Percentiles rank a stretch among this genome's conserved stretches.
phyloP scores from a whole-genome alignment of 2,797 vertebrate genomes.

The Nannoperca obscura region DNA sequence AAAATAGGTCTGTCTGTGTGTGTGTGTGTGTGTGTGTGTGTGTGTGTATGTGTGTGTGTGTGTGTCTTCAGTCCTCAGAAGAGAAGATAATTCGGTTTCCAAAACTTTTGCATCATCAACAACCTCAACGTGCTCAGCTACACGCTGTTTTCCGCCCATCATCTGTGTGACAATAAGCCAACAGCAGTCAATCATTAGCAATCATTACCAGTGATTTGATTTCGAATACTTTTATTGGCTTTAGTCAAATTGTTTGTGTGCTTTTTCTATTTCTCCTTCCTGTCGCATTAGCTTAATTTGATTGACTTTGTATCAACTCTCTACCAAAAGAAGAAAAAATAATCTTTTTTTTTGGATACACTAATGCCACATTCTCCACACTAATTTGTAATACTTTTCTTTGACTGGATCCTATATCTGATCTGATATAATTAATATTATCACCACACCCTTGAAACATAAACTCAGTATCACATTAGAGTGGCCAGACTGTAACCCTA shows the following conservation, averaged over 20 bases:
- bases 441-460: not conserved
- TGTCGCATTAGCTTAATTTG: not conserved
- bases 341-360: not conserved
- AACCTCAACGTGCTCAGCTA: not conserved
- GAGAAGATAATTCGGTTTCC: constrained; percentile 29
- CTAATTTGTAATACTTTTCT: not conserved
- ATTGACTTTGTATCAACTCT: not conserved
- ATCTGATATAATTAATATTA: not conserved
- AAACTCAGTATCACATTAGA: not conserved
- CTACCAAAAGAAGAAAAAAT: not conserved
- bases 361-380: not conserved
- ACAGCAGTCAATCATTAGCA: not conserved
- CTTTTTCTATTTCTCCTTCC: not conserved
- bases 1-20: not conserved
- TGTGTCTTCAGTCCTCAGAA: not conserved
- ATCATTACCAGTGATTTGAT: not conserved
- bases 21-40: not conserved
- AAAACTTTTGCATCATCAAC: not conserved
- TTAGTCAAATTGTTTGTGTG: not conserved
- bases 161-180: not conserved
- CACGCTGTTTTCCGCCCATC: not conserved
- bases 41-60: not conserved
- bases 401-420: not conserved
- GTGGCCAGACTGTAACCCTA: not conserved
- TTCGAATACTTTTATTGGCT: no score